Conservation (phyloP, 2,888 invertebrate species). For the Beris chalybata region DNA sequence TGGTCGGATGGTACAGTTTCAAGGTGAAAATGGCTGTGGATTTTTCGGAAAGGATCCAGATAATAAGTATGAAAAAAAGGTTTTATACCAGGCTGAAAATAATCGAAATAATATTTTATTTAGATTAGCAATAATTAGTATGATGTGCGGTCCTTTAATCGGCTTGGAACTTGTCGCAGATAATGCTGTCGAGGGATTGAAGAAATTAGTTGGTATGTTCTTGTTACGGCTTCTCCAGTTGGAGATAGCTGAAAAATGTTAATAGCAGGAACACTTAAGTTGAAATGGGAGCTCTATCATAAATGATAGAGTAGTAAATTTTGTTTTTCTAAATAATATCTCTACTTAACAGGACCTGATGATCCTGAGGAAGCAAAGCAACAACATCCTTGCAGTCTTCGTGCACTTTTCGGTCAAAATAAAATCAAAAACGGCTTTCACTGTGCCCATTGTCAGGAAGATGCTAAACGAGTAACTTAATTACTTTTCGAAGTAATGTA, state of each 20-base stretch:
- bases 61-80: constrained; percentile 50
- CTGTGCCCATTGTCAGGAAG: constrained; percentile 62
- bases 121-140: constrained; percentile 27
- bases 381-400: constrained; percentile 61
- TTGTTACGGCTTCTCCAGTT: neutral
- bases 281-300: no score
- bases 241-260: neutral
- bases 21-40: constrained; percentile 65
- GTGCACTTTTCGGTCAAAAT: constrained; percentile 70
- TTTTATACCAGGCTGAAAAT: no score
- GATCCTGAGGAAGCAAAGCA: constrained; percentile 64
- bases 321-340: neutral
- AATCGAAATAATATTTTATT: neutral
- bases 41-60: constrained; percentile 64
- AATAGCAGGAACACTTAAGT: no score
- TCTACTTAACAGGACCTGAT: constrained; percentile 59
- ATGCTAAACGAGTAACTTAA: constrained; percentile 58
- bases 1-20: constrained; percentile 72
- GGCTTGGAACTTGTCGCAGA: constrained; percentile 52
- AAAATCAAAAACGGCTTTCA: constrained; percentile 70
- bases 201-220: constrained; percentile 41
- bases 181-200: constrained; percentile 51
- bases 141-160: constrained; percentile 44
- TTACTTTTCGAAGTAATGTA: neutral
- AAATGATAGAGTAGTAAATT: no score